Conservation (phyloP, 2,797 vertebrate genomes). For the Tachyglossus aculeatus region DNA sequence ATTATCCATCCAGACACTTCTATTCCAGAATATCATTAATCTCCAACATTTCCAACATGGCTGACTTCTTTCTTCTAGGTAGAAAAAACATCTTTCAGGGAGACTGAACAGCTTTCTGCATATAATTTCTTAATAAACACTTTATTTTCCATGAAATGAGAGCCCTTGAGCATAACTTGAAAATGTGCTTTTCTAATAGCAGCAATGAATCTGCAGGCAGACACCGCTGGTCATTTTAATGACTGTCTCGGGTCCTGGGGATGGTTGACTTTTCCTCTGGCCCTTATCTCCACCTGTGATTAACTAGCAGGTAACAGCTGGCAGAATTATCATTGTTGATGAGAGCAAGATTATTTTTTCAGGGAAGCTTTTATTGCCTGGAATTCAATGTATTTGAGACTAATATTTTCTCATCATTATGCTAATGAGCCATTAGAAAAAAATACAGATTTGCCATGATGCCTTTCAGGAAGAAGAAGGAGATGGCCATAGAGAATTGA, state of each 20-base stretch:
- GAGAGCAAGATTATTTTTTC: not conserved
- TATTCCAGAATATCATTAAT: slow-evolving; percentile 1
- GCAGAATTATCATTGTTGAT: not conserved
- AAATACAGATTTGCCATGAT: not conserved
- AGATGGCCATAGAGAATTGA: slow-evolving; percentile 7
- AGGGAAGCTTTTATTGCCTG: not conserved
- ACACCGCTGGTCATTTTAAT: slow-evolving; percentile 18
- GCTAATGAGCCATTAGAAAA: not conserved
- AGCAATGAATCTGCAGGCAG: slow-evolving; percentile 21
- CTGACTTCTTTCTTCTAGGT: not conserved
- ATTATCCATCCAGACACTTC: not conserved
- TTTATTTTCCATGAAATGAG: slow-evolving; percentile 12
- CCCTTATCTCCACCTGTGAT: slow-evolving; percentile 5
- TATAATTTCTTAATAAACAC: slow-evolving; percentile 21
- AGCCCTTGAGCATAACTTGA: not conserved
- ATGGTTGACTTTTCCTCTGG: not conserved
- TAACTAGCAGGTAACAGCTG: slow-evolving; percentile 19
- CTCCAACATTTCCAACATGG: not conserved
- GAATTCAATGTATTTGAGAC: not conserved
- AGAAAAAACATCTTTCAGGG: not conserved
- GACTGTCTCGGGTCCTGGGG: not conserved
- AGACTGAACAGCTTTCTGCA: slow-evolving; percentile 8
- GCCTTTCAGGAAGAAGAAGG: not conserved
- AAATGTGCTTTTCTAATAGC: not conserved
- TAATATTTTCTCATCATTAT: slow-evolving; percentile 16